Evolutionary conservation across 2,888 invertebrate genomes (phyloP).

Genomic region (Cosmia trapezina): DNA sequence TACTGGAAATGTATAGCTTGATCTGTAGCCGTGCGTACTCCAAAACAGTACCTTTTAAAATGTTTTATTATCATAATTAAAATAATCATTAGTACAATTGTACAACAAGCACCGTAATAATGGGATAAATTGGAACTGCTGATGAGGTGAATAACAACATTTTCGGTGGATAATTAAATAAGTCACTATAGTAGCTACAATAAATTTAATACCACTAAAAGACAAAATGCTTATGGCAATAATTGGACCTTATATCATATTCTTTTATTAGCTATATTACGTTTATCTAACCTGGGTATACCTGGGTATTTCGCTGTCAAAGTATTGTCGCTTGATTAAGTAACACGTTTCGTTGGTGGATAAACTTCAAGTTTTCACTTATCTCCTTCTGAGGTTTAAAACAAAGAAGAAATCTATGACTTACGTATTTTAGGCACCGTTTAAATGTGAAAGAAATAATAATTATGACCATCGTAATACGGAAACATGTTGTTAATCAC

Average conservation of each 20-base stretch:
- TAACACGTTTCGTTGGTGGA: not conserved
- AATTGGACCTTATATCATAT: slow-evolving; percentile 1
- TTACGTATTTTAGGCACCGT: not conserved
- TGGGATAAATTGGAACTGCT: slow-evolving; percentile 14
- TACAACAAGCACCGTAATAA: slow-evolving; percentile 13
- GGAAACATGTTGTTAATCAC: slow-evolving; percentile 13
- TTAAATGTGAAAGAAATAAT: not conserved
- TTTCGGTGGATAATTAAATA: not conserved
- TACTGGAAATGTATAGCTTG: too few species aligned
- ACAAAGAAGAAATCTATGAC: not conserved
- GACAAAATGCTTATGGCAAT: not conserved
- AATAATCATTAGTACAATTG: slow-evolving; percentile 6
- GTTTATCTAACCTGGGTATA: not conserved
- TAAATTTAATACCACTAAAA: not conserved
- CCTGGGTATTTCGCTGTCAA: not conserved
- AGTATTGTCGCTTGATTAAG: slow-evolving; percentile 1
- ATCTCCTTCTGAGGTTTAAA: not conserved
- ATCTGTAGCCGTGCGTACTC: not conserved
- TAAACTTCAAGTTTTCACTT: slow-evolving; percentile 6
- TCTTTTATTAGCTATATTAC: not conserved
- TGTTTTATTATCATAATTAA: too few species aligned
- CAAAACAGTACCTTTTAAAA: slow-evolving; percentile 27
- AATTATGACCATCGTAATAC: not conserved
- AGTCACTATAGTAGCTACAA: not conserved
- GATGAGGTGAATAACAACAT: slow-evolving; percentile 32